Conservation (phyloP, 1,140 invertebrate species). For the Stegodyphus mimosarum region DNA sequence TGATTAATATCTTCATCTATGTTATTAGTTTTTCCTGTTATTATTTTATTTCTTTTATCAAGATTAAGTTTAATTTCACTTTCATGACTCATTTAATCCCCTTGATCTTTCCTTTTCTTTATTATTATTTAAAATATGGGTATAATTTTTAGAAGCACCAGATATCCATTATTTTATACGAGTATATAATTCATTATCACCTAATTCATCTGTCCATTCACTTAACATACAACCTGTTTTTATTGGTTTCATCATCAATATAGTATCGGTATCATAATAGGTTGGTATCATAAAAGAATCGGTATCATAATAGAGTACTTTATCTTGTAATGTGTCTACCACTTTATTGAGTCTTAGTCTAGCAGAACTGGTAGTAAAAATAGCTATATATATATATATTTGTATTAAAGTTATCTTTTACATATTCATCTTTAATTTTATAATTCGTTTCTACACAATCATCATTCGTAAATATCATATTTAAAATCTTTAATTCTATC, state of each 20-base stretch:
- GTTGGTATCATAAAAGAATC: neutral
- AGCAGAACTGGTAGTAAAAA: conserved; percentile 30
- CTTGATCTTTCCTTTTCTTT: neutral
- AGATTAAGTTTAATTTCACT: neutral
- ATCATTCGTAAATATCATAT: conserved; percentile 31
- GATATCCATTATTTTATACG: conserved; percentile 12
- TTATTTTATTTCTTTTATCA: conserved; percentile 9
- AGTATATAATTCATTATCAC: conserved; percentile 10
- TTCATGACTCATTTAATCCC: neutral
- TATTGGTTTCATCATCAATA: conserved; percentile 9
- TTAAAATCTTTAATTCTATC: conserved; percentile 23
- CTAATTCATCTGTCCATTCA: conserved; percentile 29
- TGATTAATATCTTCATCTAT: neutral
- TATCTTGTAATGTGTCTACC: conserved; percentile 26
- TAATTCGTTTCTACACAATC: conserved; percentile 30
- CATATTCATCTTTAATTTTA: conserved; percentile 29
- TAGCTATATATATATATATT: conserved; percentile 27
- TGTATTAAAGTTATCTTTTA: conserved; percentile 28
- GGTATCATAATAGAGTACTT: conserved; percentile 31
- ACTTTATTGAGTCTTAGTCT: conserved; percentile 19
- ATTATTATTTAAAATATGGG: conserved; percentile 9
- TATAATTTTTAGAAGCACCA: conserved; percentile 22
- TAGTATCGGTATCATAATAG: conserved; percentile 15
- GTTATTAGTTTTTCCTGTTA: neutral
- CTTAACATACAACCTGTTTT: conserved; percentile 5